Base-by-base conservation (phyloP, 2,888 invertebrate species). In the Ophonus ardosiacus region DNA sequence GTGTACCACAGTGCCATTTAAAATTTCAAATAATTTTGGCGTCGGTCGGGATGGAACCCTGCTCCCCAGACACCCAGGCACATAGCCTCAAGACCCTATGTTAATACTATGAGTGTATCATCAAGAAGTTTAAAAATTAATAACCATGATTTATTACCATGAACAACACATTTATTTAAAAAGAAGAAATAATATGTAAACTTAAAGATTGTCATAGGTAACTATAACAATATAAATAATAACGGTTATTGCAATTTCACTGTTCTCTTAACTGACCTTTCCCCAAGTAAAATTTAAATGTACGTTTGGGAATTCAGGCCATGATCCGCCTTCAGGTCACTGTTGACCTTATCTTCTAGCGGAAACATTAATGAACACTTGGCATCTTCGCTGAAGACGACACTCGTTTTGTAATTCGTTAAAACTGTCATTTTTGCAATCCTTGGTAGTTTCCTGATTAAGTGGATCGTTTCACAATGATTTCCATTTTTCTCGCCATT, bases 341-440 rank as follows among this genome's bases (percentile, higher is more conserved):
- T 21, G 15, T 15, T 51, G 81, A 81, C 81, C 81, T 81, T 81
- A 40, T 61, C 63, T 24, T 40, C 31, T 79, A 78, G 18, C 79
- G 79, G 79, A 79, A 57, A 68, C 68, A 78, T 21, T 76, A 76
- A 76, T 43, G 40, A 38, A 63, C 21, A 13, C 21, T 76, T 38
- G 74, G 40, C 51, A 10, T 40, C 21, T 38, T 8, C 71, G 15
- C 21, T 31, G 78, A 76, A 24, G 78, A 57, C 15, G 31, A 51
- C 56, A 56, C 8, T 17, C 56, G 31, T 56, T 57, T 78, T 57
- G 57, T 56, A 78, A 78, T 78, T 78, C 24, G 57, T 24, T 17
- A 38, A 76, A 76, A 76, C 51, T 76, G 74, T 76, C 74, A 51
- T 40, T 56, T 17, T 51, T 74, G 74, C 15, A 18, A n/a, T 24